A percentile compares a stretch with the other conserved stretches of the same genome.
Evolutionary conservation across 2,113 vertebrate genomes (phyloP).

Genomic region (Spea multiplicata): DNA sequence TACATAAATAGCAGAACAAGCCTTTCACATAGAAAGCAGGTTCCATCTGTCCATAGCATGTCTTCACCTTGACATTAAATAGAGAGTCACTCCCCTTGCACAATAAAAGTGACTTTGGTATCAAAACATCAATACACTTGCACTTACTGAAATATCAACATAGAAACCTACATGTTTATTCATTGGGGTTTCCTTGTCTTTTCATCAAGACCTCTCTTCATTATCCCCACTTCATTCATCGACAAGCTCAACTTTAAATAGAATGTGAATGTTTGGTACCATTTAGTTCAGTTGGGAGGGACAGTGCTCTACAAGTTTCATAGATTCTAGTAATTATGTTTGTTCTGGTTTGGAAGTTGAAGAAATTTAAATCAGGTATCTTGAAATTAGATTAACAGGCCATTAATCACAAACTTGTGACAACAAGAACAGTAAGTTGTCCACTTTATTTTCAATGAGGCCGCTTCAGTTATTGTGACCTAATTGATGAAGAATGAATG

Average conservation of each 20-base stretch:
- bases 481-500: constrained; percentile 16
- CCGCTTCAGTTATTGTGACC: constrained; percentile 10
- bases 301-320: constrained; percentile 80
- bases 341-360: constrained; percentile 71
- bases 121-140: constrained; percentile 75
- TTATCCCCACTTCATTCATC: constrained; percentile 68
- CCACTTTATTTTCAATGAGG: not conserved
- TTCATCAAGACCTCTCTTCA: constrained; percentile 74
- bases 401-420: constrained; percentile 67
- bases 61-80: constrained; percentile 91
- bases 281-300: constrained; percentile 59
- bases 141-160: constrained; percentile 78
- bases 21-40: constrained; percentile 90
- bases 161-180: constrained; percentile 74
- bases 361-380: constrained; percentile 65
- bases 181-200: constrained; percentile 71
- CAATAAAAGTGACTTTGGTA: constrained; percentile 78
- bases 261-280: constrained; percentile 60
- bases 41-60: constrained; percentile 89
- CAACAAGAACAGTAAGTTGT: constrained; percentile 46
- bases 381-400: constrained; percentile 61
- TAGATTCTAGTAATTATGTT: constrained; percentile 74
- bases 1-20: constrained; percentile 86
- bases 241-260: constrained; percentile 38
- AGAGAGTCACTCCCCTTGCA: constrained; percentile 74